phyloP scores from a whole-genome alignment of 2,113 vertebrate genomes.

The Callithrix jacchus region DNA sequence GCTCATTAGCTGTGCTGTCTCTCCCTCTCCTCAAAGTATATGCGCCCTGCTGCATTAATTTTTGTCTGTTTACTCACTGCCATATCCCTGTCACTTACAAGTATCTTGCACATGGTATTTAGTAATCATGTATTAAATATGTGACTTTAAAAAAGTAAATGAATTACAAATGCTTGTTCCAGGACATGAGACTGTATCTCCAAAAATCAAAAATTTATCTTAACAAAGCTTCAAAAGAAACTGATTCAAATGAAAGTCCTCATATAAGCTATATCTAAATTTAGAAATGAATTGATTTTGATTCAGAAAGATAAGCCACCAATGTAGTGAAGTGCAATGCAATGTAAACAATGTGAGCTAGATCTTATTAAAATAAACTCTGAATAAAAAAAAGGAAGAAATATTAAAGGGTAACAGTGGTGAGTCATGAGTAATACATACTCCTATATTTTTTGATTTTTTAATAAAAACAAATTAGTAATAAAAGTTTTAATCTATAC shows the following conservation, averaged over 20 bases:
- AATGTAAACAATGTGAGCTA: slow-evolving; percentile 7
- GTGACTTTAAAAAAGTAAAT: neutral
- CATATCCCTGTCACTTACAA: neutral
- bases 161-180: neutral
- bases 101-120: neutral
- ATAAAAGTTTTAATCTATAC: neutral
- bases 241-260: neutral
- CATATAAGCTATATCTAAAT: neutral
- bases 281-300: neutral
- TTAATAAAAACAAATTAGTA: slow-evolving; percentile 5
- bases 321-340: neutral
- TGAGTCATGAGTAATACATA: slow-evolving; percentile 10
- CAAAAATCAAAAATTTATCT: neutral
- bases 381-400: neutral
- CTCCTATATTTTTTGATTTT: neutral
- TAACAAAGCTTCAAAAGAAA: slow-evolving; percentile 23
- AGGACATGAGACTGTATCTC: neutral
- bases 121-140: neutral
- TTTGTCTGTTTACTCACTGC: neutral
- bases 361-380: neutral
- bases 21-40: neutral
- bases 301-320: slow-evolving; percentile 24
- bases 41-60: neutral
- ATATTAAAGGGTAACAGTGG: neutral
- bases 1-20: neutral